Evolutionary conservation across 2,797 vertebrate genomes (phyloP).

Genomic region (Serranus cabrilla): DNA sequence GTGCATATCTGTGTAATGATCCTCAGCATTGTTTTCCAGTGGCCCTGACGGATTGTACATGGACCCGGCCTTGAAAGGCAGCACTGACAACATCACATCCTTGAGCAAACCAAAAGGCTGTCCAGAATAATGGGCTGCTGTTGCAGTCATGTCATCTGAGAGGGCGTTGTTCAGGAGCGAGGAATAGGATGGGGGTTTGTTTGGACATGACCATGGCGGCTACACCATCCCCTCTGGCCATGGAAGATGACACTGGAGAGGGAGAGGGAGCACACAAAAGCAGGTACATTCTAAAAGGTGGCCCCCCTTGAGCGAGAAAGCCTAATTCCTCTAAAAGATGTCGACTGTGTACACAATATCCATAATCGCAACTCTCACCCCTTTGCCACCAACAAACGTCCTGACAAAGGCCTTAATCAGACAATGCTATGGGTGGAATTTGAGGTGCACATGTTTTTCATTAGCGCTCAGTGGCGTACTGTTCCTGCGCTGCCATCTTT

Average conservation of each 20-base stretch:
- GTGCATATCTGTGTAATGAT: slow-evolving; percentile 61
- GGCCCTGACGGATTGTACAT: slow-evolving; percentile 71
- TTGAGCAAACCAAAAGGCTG: slow-evolving; percentile 75
- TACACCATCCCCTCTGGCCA: slow-evolving; percentile 64
- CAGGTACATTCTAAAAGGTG: slow-evolving; percentile 52
- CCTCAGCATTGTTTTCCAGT: slow-evolving; percentile 71
- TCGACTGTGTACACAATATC: slow-evolving; percentile 47
- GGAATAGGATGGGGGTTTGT: slow-evolving; percentile 74
- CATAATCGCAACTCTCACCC: slow-evolving; percentile 41
- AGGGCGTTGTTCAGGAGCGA: slow-evolving; percentile 58
- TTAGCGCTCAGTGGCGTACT: slow-evolving; percentile 64
- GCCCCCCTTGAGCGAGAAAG: slow-evolving; percentile 24
- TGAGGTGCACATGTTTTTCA: slow-evolving; percentile 77
- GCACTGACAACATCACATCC: slow-evolving; percentile 78
- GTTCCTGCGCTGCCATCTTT: slow-evolving; percentile 60
- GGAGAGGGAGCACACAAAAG: slow-evolving; percentile 51
- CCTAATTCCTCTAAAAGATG: slow-evolving; percentile 47
- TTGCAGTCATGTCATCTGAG: slow-evolving; percentile 76
- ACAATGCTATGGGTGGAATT: slow-evolving; percentile 68
- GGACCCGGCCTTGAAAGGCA: slow-evolving; percentile 78
- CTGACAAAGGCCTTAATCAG: slow-evolving; percentile 67
- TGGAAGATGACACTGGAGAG: slow-evolving; percentile 73
- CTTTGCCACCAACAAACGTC: slow-evolving; percentile 56
- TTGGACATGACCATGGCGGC: slow-evolving; percentile 78
- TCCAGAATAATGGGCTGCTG: slow-evolving; percentile 77